Base-by-base conservation (phyloP, 2,113 vertebrate genomes). In the Sterna hirundo region DNA sequence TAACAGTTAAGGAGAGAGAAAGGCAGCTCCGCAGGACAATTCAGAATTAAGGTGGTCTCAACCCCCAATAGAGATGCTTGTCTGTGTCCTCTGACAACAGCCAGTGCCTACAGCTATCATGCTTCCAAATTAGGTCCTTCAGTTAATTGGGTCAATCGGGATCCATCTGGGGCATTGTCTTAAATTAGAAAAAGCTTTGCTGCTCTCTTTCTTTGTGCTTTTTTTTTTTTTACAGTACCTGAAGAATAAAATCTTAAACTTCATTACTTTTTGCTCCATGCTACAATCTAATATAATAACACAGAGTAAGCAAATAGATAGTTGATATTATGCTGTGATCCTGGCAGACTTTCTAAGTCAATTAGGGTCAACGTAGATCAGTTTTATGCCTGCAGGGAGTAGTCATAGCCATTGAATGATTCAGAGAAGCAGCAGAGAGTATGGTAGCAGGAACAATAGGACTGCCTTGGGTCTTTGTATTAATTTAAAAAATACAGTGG, bases 131-230 rank as follows among this genome's bases (percentile, higher is more conserved):
- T 91, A 94, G 81, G 21, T 87, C 61, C 52, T 80, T 93, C 66
- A 72, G 44, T 94, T 96, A 97, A 96, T 68, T 95, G 74, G 93
- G 93, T 96, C 84, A 93, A 75, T 52, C 44, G 71, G 21, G 66
- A 89, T 40, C 52, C 61, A 44, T 68, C 42, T 93, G 78, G 52
- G 91, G 64, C 29, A 40, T 83, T 84, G 61, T 76, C 88, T 91
- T 77, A 89, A 96, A 94, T 85, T 94, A 74, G 93, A 87, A 74
- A 71, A 81, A 89, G 7, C 10, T 15, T 36, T 91, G 6, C n/a
- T 75, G 19, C 9, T 76, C 36, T 80, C 9, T 80, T 42, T 80
- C 17, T 66, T 46, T 27, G 46, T n/a, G 1, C 2, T 46, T 23
- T 68, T 23, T 68, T 23, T 68, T 57, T 68, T 82, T 79, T 81